phyloP scores from a whole-genome alignment of 2,113 vertebrate species.

The Clarias batrachus region DNA sequence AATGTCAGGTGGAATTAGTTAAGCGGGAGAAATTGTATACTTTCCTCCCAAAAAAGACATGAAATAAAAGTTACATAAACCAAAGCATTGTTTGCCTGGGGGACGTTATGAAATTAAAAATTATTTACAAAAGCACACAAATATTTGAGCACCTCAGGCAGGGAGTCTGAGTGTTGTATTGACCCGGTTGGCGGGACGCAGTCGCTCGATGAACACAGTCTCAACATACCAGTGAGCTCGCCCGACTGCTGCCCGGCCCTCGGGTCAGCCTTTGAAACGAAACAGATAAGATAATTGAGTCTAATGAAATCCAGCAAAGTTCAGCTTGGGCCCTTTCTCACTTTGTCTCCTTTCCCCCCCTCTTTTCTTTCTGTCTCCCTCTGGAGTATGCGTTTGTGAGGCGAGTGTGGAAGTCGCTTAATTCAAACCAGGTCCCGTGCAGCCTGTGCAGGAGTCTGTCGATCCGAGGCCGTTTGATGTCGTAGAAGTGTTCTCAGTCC shows the following conservation, averaged over 20 bases:
- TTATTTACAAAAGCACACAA: constrained; percentile 97
- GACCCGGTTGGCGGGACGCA: constrained; percentile 86
- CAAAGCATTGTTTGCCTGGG: constrained; percentile 77
- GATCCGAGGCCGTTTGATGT: constrained; percentile 98
- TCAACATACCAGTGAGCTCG: constrained; percentile 88
- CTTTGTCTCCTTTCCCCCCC: constrained; percentile 59
- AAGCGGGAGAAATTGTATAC: neutral
- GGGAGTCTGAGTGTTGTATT: constrained; percentile 94
- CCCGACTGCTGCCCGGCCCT: constrained; percentile 90
- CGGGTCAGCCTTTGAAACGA: constrained; percentile 95
- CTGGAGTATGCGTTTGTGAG: constrained; percentile 94
- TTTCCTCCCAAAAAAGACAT: neutral
- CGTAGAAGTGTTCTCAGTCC: constrained; percentile 88
- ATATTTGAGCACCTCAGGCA: constrained; percentile 97
- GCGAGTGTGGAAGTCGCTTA: constrained; percentile 85
- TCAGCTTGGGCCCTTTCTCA: constrained; percentile 74
- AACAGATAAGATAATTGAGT: constrained; percentile 99
- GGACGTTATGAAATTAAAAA: constrained; percentile 87
- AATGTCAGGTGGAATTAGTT: constrained; percentile 20
- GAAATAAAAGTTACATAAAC: constrained; percentile 49
- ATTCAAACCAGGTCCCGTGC: constrained; percentile 93
- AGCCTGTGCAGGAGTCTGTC: constrained; percentile 81
- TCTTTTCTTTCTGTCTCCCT: constrained; percentile 67
- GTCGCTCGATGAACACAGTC: constrained; percentile 88
- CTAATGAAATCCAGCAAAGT: constrained; percentile 94